Base-by-base conservation (phyloP, 2,113 vertebrate species). In the Centropus bengalensis region DNA sequence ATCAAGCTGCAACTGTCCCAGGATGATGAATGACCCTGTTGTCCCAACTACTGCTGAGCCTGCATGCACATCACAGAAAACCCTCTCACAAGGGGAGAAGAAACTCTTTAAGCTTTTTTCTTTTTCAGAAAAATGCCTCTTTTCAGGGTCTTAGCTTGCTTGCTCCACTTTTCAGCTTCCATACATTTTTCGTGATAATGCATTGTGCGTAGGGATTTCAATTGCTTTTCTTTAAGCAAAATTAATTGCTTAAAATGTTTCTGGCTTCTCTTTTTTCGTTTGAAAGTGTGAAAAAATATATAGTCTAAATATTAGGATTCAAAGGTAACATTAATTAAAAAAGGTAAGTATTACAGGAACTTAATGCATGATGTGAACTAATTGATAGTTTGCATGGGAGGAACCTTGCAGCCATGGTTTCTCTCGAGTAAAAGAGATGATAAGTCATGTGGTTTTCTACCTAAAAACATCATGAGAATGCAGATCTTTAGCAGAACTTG, bases 211-310 rank as follows among this genome's bases (percentile, higher is more conserved):
- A 42, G 17, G 12, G 42, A 68, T 80, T 93, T 74, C 16, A 42
- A 27, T 1, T 83, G 22, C 68, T 88, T 76, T 76, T 82, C 54
- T 82, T 77, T 44, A 83, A 55, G 40, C 32, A 63, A 82, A 75
- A 82, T 64, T 24, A 75, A n/a, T 45, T 30, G 3, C 75, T 89
- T 91, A 71, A 59, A 86, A 51, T 62, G 58, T 5, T 19, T 59
- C 44, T 60, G 55, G 6, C 26, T 70, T 33, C 2, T 54, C 36
- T 49, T 49, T 1, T 49, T 68, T 59, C 5, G 45, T 75, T 67
- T 82, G 18, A 47, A 84, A 55, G 8, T 22, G 83, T 94, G 97
- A 96, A 98, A 98, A 91, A 78, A 68, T 21, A 32, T 30, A 58
- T 3, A 80, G 38, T 23, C 33, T 55, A 68, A 69, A 92, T 52